A percentile compares a stretch with the other conserved stretches of the same genome.
These are phyloP conservation scores for Spea hammondii DNA, from an alignment of 2,797 vertebrate genomes.

Conservation along the genomic window DNA sequence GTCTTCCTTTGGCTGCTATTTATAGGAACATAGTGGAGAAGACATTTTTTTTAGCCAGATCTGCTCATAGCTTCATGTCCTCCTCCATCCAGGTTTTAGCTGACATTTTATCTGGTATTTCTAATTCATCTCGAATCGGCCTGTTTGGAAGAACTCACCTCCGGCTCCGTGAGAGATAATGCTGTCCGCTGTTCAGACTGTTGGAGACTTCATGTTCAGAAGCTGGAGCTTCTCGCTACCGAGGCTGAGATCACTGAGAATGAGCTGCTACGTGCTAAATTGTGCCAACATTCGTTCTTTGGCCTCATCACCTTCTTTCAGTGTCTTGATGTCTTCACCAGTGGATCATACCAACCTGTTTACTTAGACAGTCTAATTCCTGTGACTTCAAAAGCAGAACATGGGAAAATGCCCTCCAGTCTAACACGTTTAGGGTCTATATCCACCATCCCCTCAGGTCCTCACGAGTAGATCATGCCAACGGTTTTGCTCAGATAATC, in stretches of 20 bases:
- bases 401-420: too few relatives aligned
- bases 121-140: too few relatives aligned
- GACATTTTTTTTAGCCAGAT: not conserved
- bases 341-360: not conserved
- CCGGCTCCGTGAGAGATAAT: not conserved
- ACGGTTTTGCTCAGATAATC: too few relatives aligned
- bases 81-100: not conserved
- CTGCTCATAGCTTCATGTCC: not conserved
- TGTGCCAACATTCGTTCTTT: not conserved
- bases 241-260: not conserved
- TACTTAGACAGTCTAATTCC: not conserved
- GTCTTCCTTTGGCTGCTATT: conserved; percentile 40
- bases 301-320: not conserved
- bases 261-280: not conserved
- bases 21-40: not conserved
- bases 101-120: not conserved
- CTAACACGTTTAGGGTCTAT: too few relatives aligned
- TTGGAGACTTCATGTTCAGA: not conserved
- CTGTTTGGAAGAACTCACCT: not conserved
- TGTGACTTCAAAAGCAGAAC: not conserved
- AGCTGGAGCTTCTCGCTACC: not conserved
- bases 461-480: too few relatives aligned
- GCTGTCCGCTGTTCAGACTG: not conserved
- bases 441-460: too few relatives aligned
- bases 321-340: not conserved